phyloP scores from a whole-genome alignment of 2,113 vertebrate species.

The Varanus komodoensis region DNA sequence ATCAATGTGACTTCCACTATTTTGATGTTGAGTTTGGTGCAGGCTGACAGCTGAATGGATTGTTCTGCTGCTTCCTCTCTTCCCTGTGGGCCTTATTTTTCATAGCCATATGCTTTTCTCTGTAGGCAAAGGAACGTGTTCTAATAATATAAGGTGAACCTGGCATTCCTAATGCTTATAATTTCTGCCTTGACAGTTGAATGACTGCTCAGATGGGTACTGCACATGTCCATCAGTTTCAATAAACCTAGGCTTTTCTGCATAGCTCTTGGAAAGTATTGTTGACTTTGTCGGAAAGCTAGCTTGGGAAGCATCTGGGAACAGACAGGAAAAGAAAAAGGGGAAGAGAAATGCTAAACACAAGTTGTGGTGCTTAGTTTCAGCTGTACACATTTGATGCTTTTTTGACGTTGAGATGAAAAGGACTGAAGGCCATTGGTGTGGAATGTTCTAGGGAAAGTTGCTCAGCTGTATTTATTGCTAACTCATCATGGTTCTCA shows the following conservation, averaged over 20 bases:
- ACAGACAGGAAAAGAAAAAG: neutral
- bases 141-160: constrained; percentile 9
- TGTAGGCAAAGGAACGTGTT: neutral
- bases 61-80: constrained; percentile 23
- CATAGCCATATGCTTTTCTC: neutral
- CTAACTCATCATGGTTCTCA: constrained; percentile 52
- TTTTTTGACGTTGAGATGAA: constrained; percentile 45
- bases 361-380: constrained; percentile 5
- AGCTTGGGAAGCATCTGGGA: neutral
- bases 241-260: neutral
- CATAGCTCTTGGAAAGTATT: neutral
- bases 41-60: constrained; percentile 32
- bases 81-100: constrained; percentile 18
- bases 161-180: constrained; percentile 12
- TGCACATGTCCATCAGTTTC: neutral
- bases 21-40: neutral
- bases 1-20: constrained; percentile 20
- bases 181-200: constrained; percentile 19
- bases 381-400: constrained; percentile 40
- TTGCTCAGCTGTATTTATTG: constrained; percentile 43
- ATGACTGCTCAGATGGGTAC: neutral
- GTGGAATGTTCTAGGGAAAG: constrained; percentile 32
- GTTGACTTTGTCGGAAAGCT: neutral
- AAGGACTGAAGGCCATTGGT: constrained; percentile 36
- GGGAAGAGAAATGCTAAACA: neutral